Evolutionary conservation across 1,140 invertebrate genomes (phyloP).

Genomic region (Nasonia vitripennis): DNA sequence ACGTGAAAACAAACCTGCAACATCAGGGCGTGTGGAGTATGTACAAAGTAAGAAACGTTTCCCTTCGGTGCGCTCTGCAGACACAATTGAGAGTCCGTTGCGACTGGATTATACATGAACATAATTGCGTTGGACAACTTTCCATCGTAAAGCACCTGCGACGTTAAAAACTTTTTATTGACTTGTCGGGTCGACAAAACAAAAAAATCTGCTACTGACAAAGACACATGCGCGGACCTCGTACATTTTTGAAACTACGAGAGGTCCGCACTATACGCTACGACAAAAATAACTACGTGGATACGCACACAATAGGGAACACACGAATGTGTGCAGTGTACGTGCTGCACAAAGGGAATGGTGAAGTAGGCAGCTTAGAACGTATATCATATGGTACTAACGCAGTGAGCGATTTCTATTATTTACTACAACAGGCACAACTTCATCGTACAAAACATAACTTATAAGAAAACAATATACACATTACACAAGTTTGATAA

Average conservation of each 20-base stretch:
- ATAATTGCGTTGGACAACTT: conserved; percentile 97
- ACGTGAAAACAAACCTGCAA: conserved; percentile 84
- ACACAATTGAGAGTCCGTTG: conserved; percentile 98
- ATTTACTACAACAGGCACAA: neutral
- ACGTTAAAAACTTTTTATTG: conserved; percentile 32
- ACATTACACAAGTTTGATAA: neutral
- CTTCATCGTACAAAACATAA: neutral
- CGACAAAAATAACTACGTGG: neutral
- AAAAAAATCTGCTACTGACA: neutral
- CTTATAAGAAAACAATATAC: neutral
- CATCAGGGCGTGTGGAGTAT: conserved; percentile 99
- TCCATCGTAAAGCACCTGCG: conserved; percentile 97
- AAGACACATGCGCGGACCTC: neutral
- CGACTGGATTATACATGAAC: conserved; percentile 99
- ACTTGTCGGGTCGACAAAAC: neutral
- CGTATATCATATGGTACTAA: neutral
- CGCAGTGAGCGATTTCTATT: conserved; percentile 6
- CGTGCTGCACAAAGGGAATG: neutral
- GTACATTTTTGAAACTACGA: conserved; percentile 8
- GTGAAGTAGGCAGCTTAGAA: neutral
- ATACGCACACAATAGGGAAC: neutral
- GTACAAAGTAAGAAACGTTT: conserved; percentile 97
- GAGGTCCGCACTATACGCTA: neutral
- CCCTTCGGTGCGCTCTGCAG: conserved; percentile 98
- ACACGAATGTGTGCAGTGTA: neutral